Base-by-base conservation (phyloP, 37 sponge, comb jelly and placozoan species). In the Cliona cf. orientalis region DNA sequence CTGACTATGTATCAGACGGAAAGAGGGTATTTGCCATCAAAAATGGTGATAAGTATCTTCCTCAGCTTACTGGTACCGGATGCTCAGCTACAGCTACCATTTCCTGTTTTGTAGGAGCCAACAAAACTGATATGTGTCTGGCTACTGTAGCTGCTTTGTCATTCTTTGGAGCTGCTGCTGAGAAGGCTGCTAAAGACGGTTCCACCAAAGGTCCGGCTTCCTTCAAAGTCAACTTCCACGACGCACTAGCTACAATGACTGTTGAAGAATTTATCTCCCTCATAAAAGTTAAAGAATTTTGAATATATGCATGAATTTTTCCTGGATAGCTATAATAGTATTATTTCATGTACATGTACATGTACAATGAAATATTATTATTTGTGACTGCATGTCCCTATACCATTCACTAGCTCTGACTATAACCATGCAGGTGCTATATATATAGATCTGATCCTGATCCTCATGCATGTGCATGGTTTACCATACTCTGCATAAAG, bases 51-150 rank as follows among this genome's bases (percentile, higher is more conserved):
- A 34, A 69, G 41, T 69, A 69, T 41, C 44, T 69, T 11, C 17
- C 70, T 7, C 37, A 69, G 41, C 44, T 69, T 37, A 69, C 70
- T 42, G 70, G 70, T 21, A 69, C 70, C 34, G 70, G 70, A 33
- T 69, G 70, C 70, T 69, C 70, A n/a, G 70, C 70, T 36, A 69
- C 70, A 36, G 44, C 70, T 36, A 41, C 70, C 7, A 69, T 69
- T 33, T 69, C 70, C 17, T 69, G 70, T 33, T 69, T 69, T 69
- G 41, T 69, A 5, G 70, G 70, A n/a, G 70, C 70, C 25, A 69
- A 69, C 44, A 69, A 69, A 41, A 29, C 29, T n/a, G 66, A 63
- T 63, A 19, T 32, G n/a, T 29, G 29, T 32, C 9, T 63, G 66
- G 66, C 66, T 63, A 63, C 66, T 23, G 66, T 63, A 11, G 66